Evolutionary conservation across 92 coral and sea anemone genomes (phyloP).

Genomic region (Palythoa heliodiscus): DNA sequence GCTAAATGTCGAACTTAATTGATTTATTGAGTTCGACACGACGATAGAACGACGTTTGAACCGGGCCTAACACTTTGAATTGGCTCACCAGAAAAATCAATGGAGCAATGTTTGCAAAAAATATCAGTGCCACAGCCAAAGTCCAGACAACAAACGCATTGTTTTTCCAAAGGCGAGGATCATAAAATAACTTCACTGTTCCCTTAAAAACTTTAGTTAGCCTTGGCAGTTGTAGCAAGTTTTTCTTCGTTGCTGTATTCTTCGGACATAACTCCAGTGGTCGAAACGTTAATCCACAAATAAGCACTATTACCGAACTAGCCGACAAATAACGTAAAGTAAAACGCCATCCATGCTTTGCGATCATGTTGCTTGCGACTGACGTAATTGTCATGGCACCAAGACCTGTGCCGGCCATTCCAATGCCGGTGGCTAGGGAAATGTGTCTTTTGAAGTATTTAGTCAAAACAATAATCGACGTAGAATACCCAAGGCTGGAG

Average conservation of each 20-base stretch:
- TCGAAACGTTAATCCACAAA: slow-evolving; percentile 28
- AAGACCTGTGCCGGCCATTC: slow-evolving; percentile 39
- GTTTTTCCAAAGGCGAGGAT: slow-evolving; percentile 37
- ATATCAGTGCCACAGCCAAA: slow-evolving; percentile 27
- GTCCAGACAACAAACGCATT: slow-evolving; percentile 38
- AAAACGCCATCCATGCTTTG: slow-evolving; percentile 37
- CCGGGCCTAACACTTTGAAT: background rate
- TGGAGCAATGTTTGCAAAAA: slow-evolving; percentile 39
- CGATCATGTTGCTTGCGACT: background rate
- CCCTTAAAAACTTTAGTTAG: slow-evolving; percentile 14
- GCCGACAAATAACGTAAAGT: slow-evolving; percentile 31
- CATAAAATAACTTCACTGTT: slow-evolving; percentile 11
- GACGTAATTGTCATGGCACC: slow-evolving; percentile 42
- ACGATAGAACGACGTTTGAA: too few relatives aligned
- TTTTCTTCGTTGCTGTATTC: background rate
- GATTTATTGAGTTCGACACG: too few relatives aligned
- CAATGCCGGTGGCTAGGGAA: slow-evolving; percentile 34
- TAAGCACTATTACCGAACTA: slow-evolving; percentile 23
- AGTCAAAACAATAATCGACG: slow-evolving; percentile 36
- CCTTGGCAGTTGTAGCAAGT: background rate
- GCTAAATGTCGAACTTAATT: too few relatives aligned
- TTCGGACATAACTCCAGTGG: slow-evolving; percentile 3
- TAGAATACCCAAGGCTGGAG: slow-evolving; percentile 34
- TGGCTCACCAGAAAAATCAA: slow-evolving; percentile 32
- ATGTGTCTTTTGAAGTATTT: slow-evolving; percentile 42